These are phyloP conservation scores for Pachyrhynchus sulphureomaculatus DNA, from an alignment of 1,140 invertebrate species.

Conservation along the genomic window DNA sequence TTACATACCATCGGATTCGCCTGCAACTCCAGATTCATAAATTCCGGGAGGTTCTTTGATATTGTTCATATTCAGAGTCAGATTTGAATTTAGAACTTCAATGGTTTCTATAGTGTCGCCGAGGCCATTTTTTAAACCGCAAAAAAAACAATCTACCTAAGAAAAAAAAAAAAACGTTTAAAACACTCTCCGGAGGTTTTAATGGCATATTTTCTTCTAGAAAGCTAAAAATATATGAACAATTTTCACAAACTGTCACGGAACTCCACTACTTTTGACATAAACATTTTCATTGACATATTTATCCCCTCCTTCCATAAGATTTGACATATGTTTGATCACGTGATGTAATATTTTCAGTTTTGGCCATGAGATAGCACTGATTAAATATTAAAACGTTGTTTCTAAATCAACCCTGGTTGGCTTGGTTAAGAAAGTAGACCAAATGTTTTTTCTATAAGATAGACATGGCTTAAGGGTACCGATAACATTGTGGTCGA, in stretches of 20 bases:
- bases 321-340: neutral
- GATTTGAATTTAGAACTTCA: constrained; percentile 55
- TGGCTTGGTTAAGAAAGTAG: too few species aligned
- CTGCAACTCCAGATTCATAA: constrained; percentile 35
- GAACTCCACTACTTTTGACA: constrained; percentile 18
- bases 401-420: too few species aligned
- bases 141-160: constrained; percentile 13
- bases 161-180: constrained; percentile 5
- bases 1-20: constrained; percentile 42
- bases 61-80: constrained; percentile 40
- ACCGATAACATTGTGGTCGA: too few species aligned
- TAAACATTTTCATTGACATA: constrained; percentile 12
- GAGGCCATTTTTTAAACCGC: constrained; percentile 63
- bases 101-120: constrained; percentile 66
- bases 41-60: constrained; percentile 39
- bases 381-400: too few species aligned
- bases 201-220: constrained; percentile 24
- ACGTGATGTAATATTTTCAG: too few species aligned
- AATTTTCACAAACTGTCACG: constrained; percentile 28
- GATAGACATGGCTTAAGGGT: too few species aligned
- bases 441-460: too few species aligned
- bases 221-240: constrained; percentile 27
- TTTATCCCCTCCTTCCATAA: neutral
- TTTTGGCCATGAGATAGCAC: too few species aligned
- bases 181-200: constrained; percentile 13